These are phyloP conservation scores for Xylota segnis DNA, from an alignment of 2,888 invertebrate genomes.

Conservation along the genomic window DNA sequence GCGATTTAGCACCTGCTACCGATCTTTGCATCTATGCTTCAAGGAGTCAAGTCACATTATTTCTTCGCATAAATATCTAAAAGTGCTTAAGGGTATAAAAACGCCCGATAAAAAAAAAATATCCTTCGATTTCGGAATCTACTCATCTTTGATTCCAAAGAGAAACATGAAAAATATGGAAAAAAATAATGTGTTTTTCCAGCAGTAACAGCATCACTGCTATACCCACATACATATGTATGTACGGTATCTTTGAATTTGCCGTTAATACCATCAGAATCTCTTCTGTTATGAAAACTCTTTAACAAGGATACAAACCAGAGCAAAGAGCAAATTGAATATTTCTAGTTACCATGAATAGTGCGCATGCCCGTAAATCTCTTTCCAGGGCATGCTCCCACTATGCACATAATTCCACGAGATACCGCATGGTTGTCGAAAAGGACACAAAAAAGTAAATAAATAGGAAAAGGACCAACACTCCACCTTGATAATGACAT, in stretches of 20 bases:
- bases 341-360: background rate
- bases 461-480: constrained; percentile 27
- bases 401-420: constrained; percentile 14
- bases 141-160: no score
- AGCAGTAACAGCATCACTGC: no score
- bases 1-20: no score
- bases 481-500: constrained; percentile 36
- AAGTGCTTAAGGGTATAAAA: no score
- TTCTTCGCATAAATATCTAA: no score
- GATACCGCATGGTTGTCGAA: constrained; percentile 38
- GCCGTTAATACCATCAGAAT: background rate
- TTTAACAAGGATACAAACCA: background rate
- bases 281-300: background rate
- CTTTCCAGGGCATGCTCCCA: constrained; percentile 56
- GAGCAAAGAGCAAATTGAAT: background rate
- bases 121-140: no score
- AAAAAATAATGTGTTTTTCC: no score
- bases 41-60: no score
- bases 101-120: no score
- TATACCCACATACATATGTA: no score
- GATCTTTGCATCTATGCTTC: no score
- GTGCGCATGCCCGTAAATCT: constrained; percentile 17
- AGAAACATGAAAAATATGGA: no score
- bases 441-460: background rate
- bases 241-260: background rate